phyloP scores from a whole-genome alignment of 2,888 invertebrate species.

The Callosobruchus maculatus region DNA sequence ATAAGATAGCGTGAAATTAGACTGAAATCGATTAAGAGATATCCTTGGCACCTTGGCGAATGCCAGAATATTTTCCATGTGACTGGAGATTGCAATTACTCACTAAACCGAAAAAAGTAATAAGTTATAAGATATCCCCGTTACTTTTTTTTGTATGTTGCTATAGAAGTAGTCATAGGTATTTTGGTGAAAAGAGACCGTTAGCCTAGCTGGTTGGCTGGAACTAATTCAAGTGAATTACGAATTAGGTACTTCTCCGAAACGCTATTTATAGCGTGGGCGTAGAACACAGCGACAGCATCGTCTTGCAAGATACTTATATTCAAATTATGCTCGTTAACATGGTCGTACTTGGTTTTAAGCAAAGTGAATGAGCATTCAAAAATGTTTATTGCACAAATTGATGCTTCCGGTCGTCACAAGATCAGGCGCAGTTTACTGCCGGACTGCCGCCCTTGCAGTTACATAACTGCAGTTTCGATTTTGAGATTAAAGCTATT shows the following conservation, averaged over 20 bases:
- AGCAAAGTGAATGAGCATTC: neutral
- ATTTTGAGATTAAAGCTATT: neutral
- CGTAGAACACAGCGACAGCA: neutral
- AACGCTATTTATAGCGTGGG: neutral
- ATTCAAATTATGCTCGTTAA: neutral
- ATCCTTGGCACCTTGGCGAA: neutral
- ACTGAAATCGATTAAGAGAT: neutral
- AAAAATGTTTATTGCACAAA: slow-evolving; percentile 7
- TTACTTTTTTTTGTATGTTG: too few species aligned
- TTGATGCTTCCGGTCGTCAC: slow-evolving; percentile 6
- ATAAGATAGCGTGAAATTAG: neutral
- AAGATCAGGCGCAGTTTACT: slow-evolving; percentile 10
- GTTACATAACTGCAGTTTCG: slow-evolving; percentile 17
- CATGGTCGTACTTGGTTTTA: neutral
- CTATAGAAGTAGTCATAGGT: too few species aligned
- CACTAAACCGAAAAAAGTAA: too few species aligned
- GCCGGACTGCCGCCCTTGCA: slow-evolving; percentile 3
- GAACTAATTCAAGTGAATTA: too few species aligned
- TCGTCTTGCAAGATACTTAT: neutral
- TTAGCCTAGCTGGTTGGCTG: too few species aligned
- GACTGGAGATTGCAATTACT: too few species aligned
- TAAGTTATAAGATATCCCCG: too few species aligned
- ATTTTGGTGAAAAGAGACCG: too few species aligned
- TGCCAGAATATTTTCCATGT: too few species aligned
- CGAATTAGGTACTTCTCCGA: neutral